Evolutionary conservation across 2,797 vertebrate genomes (phyloP).

Genomic region (Synaphobranchus kaupii): DNA sequence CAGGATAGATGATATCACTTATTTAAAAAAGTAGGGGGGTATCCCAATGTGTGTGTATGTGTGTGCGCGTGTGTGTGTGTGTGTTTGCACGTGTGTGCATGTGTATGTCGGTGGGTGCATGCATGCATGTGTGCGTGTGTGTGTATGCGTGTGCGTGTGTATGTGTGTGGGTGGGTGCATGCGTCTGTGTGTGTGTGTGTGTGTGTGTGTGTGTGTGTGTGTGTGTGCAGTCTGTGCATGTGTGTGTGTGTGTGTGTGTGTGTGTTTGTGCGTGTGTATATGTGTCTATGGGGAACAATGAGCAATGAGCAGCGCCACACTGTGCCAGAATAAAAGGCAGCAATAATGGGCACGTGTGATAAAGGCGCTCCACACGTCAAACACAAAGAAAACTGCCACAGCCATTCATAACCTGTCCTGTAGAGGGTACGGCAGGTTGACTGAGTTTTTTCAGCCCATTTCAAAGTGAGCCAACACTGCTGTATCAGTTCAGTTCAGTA

Average conservation of each 20-base stretch:
- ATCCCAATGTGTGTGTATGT: conserved; percentile 9
- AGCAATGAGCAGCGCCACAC: no score
- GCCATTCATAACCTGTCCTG: neutral
- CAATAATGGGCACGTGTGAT: no score
- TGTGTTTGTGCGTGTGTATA: no score
- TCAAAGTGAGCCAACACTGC: neutral
- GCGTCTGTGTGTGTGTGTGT: no score
- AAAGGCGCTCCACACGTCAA: no score
- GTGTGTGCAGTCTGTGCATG: no score
- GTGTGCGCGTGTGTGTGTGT: neutral
- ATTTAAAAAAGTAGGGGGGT: neutral
- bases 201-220: no score
- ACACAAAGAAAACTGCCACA: neutral
- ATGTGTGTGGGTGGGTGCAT: no score
- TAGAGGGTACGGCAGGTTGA: neutral
- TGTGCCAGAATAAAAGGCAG: no score
- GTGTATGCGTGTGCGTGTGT: no score
- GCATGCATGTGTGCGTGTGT: neutral
- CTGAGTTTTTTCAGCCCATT: neutral
- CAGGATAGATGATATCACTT: conserved; percentile 2
- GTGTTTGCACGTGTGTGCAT: neutral
- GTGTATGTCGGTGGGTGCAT: neutral
- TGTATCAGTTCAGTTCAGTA: no score
- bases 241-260: no score
- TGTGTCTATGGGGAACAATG: neutral